Conservation (phyloP, 2,888 invertebrate genomes). For the Marronus borbonicus region DNA sequence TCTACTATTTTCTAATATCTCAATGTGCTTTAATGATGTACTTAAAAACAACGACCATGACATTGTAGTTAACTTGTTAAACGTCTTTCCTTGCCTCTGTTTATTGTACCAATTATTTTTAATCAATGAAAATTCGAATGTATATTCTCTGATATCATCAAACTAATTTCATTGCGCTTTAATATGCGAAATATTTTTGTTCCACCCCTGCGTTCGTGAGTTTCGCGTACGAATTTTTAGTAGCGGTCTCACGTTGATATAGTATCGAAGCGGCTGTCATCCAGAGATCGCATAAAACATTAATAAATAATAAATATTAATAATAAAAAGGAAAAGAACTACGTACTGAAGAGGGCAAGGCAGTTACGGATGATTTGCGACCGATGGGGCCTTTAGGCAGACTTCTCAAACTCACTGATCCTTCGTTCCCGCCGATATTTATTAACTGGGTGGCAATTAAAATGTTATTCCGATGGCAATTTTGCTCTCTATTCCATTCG, state of each 20-base stretch:
- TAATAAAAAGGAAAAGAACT: constrained; percentile 59
- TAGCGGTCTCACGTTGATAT: constrained; percentile 58
- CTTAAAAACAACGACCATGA: too few species aligned
- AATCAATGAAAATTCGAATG: too few species aligned
- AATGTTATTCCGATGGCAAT: constrained; percentile 43
- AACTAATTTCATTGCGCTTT: neutral
- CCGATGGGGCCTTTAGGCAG: constrained; percentile 61
- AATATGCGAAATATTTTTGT: neutral
- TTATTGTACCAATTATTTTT: too few species aligned
- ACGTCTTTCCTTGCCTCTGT: too few species aligned
- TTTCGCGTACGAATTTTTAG: constrained; percentile 52
- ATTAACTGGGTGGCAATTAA: constrained; percentile 50
- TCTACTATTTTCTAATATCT: too few species aligned
- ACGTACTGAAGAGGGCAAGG: constrained; percentile 60
- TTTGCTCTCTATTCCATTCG: constrained; percentile 1
- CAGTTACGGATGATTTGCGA: constrained; percentile 65
- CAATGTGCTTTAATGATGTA: too few species aligned
- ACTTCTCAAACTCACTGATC: constrained; percentile 55
- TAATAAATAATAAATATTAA: constrained; percentile 66
- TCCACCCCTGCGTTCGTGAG: neutral
- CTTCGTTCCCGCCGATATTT: constrained; percentile 50
- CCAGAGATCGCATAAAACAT: constrained; percentile 58
- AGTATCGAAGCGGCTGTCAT: constrained; percentile 57
- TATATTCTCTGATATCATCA: neutral
- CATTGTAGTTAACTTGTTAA: too few species aligned